A percentile compares a stretch with the other conserved stretches of the same genome.
Evolutionary conservation across 30 jellyfish, hydroid and myxozoan species (phyloP).

Genomic region (Aurelia aurita complex sp. Pacific): DNA sequence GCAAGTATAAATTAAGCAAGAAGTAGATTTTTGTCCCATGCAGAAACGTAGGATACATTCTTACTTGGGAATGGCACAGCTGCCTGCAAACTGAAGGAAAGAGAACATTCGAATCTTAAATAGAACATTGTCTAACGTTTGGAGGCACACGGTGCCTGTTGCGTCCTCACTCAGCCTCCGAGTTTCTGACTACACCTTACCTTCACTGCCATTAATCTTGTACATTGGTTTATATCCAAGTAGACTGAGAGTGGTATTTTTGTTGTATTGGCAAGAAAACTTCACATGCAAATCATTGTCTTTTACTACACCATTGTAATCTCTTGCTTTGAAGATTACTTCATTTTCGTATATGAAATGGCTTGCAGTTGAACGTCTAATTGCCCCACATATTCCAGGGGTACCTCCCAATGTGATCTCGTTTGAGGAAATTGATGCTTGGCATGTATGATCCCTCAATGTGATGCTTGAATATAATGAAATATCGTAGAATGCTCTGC

Average conservation of each 20-base stretch:
- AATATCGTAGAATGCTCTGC: slow-evolving; percentile 28
- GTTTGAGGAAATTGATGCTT: slow-evolving; percentile 31
- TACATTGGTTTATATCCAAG: slow-evolving; percentile 12
- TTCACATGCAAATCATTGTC: slow-evolving; percentile 18
- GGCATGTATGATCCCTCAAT: slow-evolving; percentile 18
- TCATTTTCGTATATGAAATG: slow-evolving; percentile 33
- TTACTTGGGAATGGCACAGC: too few relatives aligned
- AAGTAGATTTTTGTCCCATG: too few relatives aligned
- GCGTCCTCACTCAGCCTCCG: too few relatives aligned
- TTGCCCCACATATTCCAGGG: slow-evolving; percentile 45
- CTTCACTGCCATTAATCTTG: slow-evolving; percentile 6
- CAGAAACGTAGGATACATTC: too few relatives aligned
- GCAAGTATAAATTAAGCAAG: too few relatives aligned
- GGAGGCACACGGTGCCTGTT: not conserved
- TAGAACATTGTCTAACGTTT: not conserved
- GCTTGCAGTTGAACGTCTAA: not conserved
- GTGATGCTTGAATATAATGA: slow-evolving; percentile 54
- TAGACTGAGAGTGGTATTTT: slow-evolving; percentile 10
- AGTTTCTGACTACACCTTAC: not conserved
- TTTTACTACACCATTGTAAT: slow-evolving; percentile 19
- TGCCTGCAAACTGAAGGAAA: too few relatives aligned
- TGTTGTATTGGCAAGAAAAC: slow-evolving; percentile 26
- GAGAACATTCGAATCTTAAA: too few relatives aligned
- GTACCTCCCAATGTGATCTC: slow-evolving; percentile 27
- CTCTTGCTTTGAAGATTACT: slow-evolving; percentile 33